Percentiles rank a stretch among this genome's conserved stretches.
These are phyloP conservation scores for Aphaenogaster ashmeadi DNA, from an alignment of 1,140 invertebrate genomes.

Conservation along the genomic window DNA sequence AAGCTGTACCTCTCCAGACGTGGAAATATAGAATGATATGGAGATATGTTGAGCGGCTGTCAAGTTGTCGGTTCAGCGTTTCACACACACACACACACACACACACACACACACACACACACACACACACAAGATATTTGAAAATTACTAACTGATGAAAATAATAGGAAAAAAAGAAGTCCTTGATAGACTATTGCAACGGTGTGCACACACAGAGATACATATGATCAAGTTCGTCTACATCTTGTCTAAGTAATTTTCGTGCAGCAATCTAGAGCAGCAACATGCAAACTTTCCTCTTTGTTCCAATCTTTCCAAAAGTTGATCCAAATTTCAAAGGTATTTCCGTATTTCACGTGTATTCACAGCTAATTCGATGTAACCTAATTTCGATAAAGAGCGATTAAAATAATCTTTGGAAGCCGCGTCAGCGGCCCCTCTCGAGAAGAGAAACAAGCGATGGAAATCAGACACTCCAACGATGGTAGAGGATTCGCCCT, in stretches of 20 bases:
- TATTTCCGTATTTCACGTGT: background rate
- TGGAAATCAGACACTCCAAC: slow-evolving; percentile 59
- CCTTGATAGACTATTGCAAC: background rate
- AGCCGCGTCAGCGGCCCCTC: slow-evolving; percentile 30
- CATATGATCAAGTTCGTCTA: background rate
- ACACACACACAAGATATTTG: slow-evolving; percentile 27
- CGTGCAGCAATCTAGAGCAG: background rate
- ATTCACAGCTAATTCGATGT: background rate
- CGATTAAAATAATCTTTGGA: slow-evolving; percentile 33
- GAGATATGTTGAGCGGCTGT: slow-evolving; percentile 4
- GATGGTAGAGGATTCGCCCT: slow-evolving; percentile 39
- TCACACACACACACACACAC: too few relatives aligned
- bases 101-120: too few relatives aligned
- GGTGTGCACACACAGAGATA: background rate
- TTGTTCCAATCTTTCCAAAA: background rate
- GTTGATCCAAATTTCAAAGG: background rate
- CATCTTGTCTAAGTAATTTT: background rate
- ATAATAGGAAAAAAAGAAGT: background rate
- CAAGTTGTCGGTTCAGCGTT: slow-evolving; percentile 26
- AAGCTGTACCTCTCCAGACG: background rate
- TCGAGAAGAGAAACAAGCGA: slow-evolving; percentile 31
- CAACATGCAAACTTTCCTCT: background rate
- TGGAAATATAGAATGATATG: slow-evolving; percentile 23
- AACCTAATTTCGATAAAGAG: slow-evolving; percentile 45
- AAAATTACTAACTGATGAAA: slow-evolving; percentile 1